Conservation (phyloP, 2,888 invertebrate genomes). For the Pemphredon lugubris region DNA sequence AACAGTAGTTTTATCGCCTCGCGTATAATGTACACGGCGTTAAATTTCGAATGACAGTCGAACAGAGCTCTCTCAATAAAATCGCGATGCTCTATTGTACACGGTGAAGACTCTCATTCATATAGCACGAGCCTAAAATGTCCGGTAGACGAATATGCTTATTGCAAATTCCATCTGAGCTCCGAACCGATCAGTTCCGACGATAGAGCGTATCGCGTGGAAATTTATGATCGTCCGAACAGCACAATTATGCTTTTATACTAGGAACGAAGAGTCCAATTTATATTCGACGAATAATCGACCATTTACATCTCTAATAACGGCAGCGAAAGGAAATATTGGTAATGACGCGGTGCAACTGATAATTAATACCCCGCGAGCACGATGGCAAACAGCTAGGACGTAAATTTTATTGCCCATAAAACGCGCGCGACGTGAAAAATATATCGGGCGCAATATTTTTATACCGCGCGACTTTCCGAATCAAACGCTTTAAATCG, state of each 20-base stretch:
- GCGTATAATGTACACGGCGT: no score
- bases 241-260: constrained; percentile 8
- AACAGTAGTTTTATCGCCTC: no score
- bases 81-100: constrained; percentile 8
- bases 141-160: constrained; percentile 64
- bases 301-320: constrained; percentile 1
- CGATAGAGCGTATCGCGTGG: not conserved
- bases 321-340: not conserved
- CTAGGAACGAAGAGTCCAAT: constrained; percentile 34
- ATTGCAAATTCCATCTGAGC: constrained; percentile 47
- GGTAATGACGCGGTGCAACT: not conserved
- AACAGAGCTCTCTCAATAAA: constrained; percentile 21
- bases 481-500: no score
- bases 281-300: constrained; percentile 20
- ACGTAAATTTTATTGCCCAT: no score
- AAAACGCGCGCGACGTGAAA: no score
- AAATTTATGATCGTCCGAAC: constrained; percentile 40
- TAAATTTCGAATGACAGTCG: constrained; percentile 1
- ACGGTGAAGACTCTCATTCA: constrained; percentile 6
- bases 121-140: constrained; percentile 48
- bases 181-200: constrained; percentile 11
- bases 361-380: not conserved
- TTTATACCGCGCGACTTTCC: no score
- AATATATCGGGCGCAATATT: no score
- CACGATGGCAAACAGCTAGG: not conserved